Evolutionary conservation across 2,888 invertebrate species (phyloP), one percentile per base, ranked within the genome.

Genomic region (Tineola bisselliella): DNA sequence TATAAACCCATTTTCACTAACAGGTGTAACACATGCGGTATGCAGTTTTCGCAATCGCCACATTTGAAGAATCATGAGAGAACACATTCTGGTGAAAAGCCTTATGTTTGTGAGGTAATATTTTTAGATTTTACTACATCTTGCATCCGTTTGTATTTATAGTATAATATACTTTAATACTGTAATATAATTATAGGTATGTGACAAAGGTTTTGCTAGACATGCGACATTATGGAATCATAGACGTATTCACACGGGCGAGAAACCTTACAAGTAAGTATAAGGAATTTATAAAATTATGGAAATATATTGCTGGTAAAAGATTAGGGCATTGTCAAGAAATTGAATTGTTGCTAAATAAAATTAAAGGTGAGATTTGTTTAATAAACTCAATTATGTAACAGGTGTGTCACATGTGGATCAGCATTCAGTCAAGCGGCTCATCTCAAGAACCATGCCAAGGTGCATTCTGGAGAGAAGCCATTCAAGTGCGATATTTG

Each of bases 141-240:
- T 25, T 6, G 25, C 25, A 25, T 25, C 10, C 8, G 15, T 56
- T 8, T 56, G n/a, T n/a, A n/a, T 56, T 12, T 18, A 56, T 18
- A 56, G 12, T 56, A 56, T 15, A 12, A 5, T 6, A 12, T 12
- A 18, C 12, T 10, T 56, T 56, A 17, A 15, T 56, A 57, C 8
- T 54, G 25, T 54, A 18, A 25, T 18, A 17, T 31, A n/a, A n/a
- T n/a, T n/a, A n/a, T 69, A 88, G 88, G 92, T 95, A 18, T 95
- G 95, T 72, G 94, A 95, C 74, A 95, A 95, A 79, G 94, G 94
- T 31, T 95, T 95, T 75, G 95, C 95, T 52, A 89, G 95, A 65
- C 95, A 95, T 76, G 94, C 94, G 8, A 95, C 95, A 0, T 80
- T 95, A 62, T 95, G 95, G 95, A 95, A 95, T 79, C 95, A 95